Percentiles rank a stretch among this genome's conserved stretches.
phyloP scores from a whole-genome alignment of 92 coral and sea anemone genomes.

The Anthopleura xanthogrammica region DNA sequence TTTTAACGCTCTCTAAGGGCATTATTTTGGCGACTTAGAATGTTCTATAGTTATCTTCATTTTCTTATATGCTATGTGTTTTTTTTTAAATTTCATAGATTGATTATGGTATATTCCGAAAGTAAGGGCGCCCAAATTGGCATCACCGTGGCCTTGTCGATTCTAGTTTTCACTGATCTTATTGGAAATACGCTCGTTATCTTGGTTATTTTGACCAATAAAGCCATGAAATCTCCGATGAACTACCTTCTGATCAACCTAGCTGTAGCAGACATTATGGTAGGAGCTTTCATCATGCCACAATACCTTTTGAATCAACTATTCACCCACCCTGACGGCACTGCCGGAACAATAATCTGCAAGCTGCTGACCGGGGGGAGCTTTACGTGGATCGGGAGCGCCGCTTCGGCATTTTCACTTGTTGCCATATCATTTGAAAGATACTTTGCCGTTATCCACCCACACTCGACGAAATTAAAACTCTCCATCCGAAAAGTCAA shows the following conservation, averaged over 20 bases:
- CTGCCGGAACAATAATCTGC: constrained; percentile 37
- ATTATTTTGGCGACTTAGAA: too few relatives aligned
- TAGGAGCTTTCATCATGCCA: constrained; percentile 36
- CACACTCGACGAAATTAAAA: constrained; percentile 15
- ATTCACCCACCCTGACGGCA: constrained; percentile 53
- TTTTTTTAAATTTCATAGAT: neutral
- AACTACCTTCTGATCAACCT: constrained; percentile 55
- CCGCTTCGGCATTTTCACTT: constrained; percentile 47
- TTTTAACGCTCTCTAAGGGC: too few relatives aligned
- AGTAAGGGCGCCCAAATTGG: constrained; percentile 7
- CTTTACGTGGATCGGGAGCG: constrained; percentile 52
- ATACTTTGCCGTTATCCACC: constrained; percentile 45
- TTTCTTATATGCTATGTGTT: too few relatives aligned
- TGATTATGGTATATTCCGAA: neutral
- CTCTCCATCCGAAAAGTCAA: constrained; percentile 24
- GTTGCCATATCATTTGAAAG: constrained; percentile 57
- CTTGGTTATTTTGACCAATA: constrained; percentile 41
- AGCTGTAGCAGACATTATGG: constrained; percentile 50
- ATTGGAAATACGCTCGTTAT: constrained; percentile 47
- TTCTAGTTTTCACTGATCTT: constrained; percentile 23
- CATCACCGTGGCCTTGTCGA: constrained; percentile 29
- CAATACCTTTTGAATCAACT: constrained; percentile 34
- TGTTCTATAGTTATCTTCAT: too few relatives aligned
- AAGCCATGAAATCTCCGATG: constrained; percentile 55
- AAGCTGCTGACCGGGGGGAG: constrained; percentile 43